Evolutionary conservation across 2,888 invertebrate species (phyloP).

Genomic region (Spodoptera exigua): DNA sequence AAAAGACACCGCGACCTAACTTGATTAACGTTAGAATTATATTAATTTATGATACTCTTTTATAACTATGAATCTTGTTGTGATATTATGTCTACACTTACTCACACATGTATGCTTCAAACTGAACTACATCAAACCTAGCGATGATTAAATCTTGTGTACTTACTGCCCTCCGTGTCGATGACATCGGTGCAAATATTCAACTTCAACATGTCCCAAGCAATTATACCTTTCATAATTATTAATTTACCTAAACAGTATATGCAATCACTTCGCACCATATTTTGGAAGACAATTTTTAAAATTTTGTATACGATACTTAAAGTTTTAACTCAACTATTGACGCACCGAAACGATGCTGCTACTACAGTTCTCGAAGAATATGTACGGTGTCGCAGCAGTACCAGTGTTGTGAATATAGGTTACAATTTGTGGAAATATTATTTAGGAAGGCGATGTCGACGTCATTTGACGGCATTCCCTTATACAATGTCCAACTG

Average conservation of each 20-base stretch:
- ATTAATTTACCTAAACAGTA: slow-evolving; percentile 29
- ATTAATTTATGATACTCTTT: slow-evolving; percentile 18
- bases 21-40: slow-evolving; percentile 6
- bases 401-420: too few species aligned
- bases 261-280: slow-evolving; percentile 24
- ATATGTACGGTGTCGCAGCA: too few species aligned
- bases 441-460: too few species aligned
- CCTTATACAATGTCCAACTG: too few species aligned
- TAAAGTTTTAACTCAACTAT: too few species aligned
- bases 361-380: too few species aligned
- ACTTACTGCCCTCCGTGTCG: neutral
- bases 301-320: neutral
- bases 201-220: neutral
- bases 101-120: slow-evolving; percentile 3
- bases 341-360: too few species aligned
- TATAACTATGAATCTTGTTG: slow-evolving; percentile 22
- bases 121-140: too few species aligned
- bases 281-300: slow-evolving; percentile 12
- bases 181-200: neutral
- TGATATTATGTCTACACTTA: slow-evolving; percentile 13
- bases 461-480: too few species aligned
- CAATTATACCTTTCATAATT: slow-evolving; percentile 4
- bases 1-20: slow-evolving; percentile 30
- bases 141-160: too few species aligned
- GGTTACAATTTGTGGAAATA: too few species aligned